These are phyloP conservation scores for Agrochola lota DNA, from an alignment of 2,888 invertebrate species.

Conservation along the genomic window DNA sequence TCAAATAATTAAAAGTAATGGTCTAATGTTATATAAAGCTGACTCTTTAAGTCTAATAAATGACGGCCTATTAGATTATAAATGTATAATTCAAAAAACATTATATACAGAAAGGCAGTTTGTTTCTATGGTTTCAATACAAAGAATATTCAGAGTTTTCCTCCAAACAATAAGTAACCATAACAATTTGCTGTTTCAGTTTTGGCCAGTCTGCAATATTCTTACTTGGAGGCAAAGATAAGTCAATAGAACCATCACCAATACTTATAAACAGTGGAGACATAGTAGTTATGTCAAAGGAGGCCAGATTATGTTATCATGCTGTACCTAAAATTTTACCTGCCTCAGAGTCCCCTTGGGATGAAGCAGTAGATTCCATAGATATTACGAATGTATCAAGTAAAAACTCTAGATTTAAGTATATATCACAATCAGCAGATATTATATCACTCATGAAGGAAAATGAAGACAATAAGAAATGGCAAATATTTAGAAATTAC, in stretches of 20 bases:
- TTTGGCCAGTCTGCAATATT: conserved; percentile 99
- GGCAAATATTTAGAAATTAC: conserved; percentile 91
- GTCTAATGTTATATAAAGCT: neutral
- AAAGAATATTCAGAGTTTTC: neutral
- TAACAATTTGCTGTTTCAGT: conserved; percentile 88
- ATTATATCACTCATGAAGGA: conserved; percentile 70
- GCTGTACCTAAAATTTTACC: conserved; percentile 97
- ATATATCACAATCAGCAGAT: conserved; percentile 71
- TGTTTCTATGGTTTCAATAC: neutral
- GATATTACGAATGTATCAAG: conserved; percentile 41
- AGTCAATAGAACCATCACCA: conserved; percentile 92
- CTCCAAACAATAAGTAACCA: neutral
- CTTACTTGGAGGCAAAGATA: conserved; percentile 95
- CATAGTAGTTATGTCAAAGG: conserved; percentile 96
- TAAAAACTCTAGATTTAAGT: conserved; percentile 70
- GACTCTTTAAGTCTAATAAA: neutral
- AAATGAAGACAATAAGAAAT: conserved; percentile 79
- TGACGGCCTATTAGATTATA: neutral
- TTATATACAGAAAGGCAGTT: neutral
- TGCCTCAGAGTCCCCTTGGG: conserved; percentile 87
- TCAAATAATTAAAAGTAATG: neutral
- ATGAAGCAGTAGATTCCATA: conserved; percentile 58
- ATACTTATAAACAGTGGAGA: conserved; percentile 97
- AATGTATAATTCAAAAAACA: neutral
- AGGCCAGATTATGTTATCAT: conserved; percentile 96